phyloP scores from a whole-genome alignment of 2,113 vertebrate genomes.

The Terrapene triunguis region DNA sequence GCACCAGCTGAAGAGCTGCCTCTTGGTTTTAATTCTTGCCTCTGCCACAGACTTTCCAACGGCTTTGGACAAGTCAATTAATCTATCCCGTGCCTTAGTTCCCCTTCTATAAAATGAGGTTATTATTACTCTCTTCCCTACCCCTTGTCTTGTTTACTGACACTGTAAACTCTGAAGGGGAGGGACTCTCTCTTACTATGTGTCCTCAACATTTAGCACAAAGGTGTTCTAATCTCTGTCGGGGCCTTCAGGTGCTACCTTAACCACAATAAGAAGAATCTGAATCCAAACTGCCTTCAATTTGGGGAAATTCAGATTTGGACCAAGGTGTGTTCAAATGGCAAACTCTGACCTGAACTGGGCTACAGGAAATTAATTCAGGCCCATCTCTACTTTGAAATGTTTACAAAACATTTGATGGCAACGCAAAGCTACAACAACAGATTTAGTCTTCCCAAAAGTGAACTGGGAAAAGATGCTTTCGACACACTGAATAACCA shows the following conservation, averaged over 20 bases:
- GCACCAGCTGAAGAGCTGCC: background rate
- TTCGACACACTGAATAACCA: background rate
- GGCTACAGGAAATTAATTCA: background rate
- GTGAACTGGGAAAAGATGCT: background rate
- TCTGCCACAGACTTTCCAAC: background rate
- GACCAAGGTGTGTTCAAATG: background rate
- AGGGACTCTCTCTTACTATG: background rate
- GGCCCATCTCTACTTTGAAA: background rate
- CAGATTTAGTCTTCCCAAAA: background rate
- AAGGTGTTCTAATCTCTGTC: background rate
- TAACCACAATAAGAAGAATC: background rate
- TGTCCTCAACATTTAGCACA: background rate
- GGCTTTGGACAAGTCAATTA: background rate
- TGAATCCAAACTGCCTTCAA: background rate
- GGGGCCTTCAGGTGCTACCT: fast-evolving
- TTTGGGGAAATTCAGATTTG: background rate
- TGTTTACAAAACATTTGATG: background rate
- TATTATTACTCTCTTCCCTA: background rate
- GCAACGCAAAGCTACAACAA: background rate
- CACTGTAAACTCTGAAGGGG: background rate
- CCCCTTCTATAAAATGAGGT: background rate
- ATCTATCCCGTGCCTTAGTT: background rate
- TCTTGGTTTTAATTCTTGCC: background rate
- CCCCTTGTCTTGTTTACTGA: background rate
- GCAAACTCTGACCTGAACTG: background rate